Evolutionary conservation across 2,113 vertebrate species (phyloP).

Genomic region (Felis catus): DNA sequence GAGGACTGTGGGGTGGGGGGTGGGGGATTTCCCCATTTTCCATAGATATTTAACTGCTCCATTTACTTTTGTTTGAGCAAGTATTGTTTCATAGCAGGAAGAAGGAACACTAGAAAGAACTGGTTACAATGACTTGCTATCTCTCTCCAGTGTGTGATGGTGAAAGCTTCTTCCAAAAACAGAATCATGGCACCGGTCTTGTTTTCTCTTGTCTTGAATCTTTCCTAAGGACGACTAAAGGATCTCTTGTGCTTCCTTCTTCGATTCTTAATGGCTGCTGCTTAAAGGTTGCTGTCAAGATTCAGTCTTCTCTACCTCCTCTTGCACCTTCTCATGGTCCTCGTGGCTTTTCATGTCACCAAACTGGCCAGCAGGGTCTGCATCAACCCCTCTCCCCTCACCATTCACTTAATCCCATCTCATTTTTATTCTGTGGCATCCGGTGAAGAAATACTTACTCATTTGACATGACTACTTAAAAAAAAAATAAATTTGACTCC

Average conservation of each 20-base stretch:
- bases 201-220: not conserved
- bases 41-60: not conserved
- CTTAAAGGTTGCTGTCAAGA: not conserved
- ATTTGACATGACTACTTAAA: not conserved
- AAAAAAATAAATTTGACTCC: not conserved
- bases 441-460: not conserved
- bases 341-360: not conserved
- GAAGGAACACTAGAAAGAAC: not conserved
- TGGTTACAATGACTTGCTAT: not conserved
- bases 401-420: not conserved
- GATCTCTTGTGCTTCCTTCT: not conserved
- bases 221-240: not conserved
- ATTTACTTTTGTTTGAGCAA: not conserved
- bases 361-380: not conserved
- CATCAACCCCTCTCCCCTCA: not conserved
- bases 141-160: not conserved
- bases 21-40: not conserved
- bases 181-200: not conserved
- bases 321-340: not conserved
- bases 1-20: not conserved
- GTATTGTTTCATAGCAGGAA: not conserved
- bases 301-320: not conserved
- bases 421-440: not conserved
- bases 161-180: not conserved
- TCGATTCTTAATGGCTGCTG: not conserved